Base-by-base conservation (phyloP, 2,888 invertebrate genomes). In the Atherix ibis region DNA sequence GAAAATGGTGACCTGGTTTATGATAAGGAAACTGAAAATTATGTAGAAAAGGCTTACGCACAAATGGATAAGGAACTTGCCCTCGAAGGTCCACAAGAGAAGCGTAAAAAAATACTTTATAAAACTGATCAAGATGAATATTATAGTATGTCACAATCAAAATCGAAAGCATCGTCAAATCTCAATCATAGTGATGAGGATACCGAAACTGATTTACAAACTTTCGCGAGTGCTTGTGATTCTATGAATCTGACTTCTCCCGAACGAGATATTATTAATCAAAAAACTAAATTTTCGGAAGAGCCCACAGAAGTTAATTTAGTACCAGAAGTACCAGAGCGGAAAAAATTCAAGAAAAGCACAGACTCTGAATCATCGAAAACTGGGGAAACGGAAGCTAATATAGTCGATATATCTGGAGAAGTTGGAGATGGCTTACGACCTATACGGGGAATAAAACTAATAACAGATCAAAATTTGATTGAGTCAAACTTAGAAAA, bases 141-240 rank as follows among this genome's bases (percentile, higher is more conserved):
- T 49, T 75, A 68, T 42, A 77, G 76, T 50, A 56, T 76, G 30
- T 71, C 73, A 3, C 65, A 65, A 36, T 74, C 76, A 0, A 51
- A 72, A 30, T 33, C 32, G 16, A 25, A 22, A 15, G n/a, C 26
- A 18, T 33, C 34, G 70, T 73, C 48, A 63, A 69, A 41, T 26
- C n/a, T n/a, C n/a, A n/a, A n/a, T n/a, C 30, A 34, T 29, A 68
- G 66, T 44, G 70, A 69, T 35, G 68, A 71, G 32, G 74, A 75
- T 34, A 65, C 73, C 14, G 73, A 73, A 46, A 75, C 75, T 26
- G 74, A 72, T 39, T 55, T 71, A 39, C 73, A 71, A 46, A 71
- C 71, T 39, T 78, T 70, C 57, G 76, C 72, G 17, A 76, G 76
- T 50, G 76, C 76, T 1, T 65, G 66, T 42, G 70, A 72, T 53